Evolutionary conservation across 2,797 vertebrate species (phyloP).

Genomic region (Notoglanidium macrostoma): DNA sequence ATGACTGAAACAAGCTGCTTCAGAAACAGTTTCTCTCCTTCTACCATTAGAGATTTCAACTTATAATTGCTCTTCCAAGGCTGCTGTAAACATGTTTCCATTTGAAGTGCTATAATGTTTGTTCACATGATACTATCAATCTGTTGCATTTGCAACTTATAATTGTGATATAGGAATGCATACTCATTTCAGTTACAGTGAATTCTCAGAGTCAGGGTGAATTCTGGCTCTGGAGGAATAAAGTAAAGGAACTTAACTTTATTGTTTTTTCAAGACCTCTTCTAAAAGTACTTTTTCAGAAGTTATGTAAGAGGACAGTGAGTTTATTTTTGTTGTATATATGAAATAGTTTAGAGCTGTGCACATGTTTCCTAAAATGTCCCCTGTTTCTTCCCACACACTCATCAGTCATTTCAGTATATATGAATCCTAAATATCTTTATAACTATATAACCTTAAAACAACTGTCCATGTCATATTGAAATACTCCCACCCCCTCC

Average conservation of each 20-base stretch:
- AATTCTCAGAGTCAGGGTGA: not conserved
- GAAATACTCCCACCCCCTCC: not conserved
- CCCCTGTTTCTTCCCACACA: not conserved
- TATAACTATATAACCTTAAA: not conserved
- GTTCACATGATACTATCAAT: not conserved
- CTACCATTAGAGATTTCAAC: not conserved
- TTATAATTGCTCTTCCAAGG: not conserved
- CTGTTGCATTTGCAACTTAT: not conserved
- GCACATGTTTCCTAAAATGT: not conserved
- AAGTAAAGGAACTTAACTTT: not conserved
- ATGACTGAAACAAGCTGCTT: not conserved
- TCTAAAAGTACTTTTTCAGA: not conserved
- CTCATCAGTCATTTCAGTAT: not conserved
- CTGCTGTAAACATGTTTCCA: not conserved
- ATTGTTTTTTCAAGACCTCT: not conserved
- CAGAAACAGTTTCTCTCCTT: not conserved
- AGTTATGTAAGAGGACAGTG: not conserved
- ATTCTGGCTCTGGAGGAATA: not conserved
- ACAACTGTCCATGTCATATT: not conserved
- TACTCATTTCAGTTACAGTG: not conserved
- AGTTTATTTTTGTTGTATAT: not conserved
- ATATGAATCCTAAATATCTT: not conserved
- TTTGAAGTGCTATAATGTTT: not conserved
- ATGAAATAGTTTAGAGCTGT: not conserved
- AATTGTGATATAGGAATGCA: not conserved